A percentile compares a stretch with the other conserved stretches of the same genome.
phyloP scores from a whole-genome alignment of 92 coral and sea anemone species.

The Palythoa caribaeorum region DNA sequence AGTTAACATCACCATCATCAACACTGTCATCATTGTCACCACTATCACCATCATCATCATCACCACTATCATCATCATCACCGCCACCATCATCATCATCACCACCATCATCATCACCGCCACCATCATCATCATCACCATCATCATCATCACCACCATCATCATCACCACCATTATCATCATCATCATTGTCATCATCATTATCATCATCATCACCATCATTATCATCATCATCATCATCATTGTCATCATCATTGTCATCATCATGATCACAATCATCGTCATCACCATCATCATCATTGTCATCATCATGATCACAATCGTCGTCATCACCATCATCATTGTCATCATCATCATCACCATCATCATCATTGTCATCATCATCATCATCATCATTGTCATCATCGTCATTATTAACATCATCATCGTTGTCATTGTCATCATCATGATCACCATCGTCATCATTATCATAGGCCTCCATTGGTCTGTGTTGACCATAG shows the following conservation, averaged over 20 bases:
- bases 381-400: not conserved
- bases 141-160: not conserved
- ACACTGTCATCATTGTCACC: not conserved
- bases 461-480: too few relatives aligned
- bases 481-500: too few relatives aligned
- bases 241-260: too few relatives aligned
- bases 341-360: not conserved
- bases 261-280: too few relatives aligned
- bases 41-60: not conserved
- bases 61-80: not conserved
- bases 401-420: too few relatives aligned
- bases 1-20: not conserved
- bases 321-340: too few relatives aligned
- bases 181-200: not conserved
- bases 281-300: too few relatives aligned
- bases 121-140: not conserved
- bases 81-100: not conserved
- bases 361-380: not conserved
- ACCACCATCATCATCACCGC: not conserved
- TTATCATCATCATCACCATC: not conserved
- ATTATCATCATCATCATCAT: not conserved
- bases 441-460: too few relatives aligned
- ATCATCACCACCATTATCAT: not conserved
- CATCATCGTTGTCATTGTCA: too few relatives aligned
- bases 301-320: not conserved